Base-by-base conservation (phyloP, 2,888 invertebrate species). In the Rhabditoides inermis region DNA sequence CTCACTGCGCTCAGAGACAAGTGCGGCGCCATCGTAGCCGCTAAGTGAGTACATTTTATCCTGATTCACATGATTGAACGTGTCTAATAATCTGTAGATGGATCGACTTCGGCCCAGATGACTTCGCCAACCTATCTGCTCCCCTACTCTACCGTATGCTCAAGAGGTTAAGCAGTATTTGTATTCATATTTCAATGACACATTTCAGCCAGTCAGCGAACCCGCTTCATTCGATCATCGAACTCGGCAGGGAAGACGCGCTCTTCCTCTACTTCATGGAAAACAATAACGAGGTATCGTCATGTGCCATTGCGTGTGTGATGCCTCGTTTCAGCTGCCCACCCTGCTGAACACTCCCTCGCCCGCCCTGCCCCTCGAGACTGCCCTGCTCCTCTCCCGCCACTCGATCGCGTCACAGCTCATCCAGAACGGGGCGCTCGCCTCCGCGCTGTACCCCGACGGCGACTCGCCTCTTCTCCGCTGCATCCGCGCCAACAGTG, bases 241-340 rank as follows among this genome's bases (percentile, higher is more conserved):
- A 88, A 32, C 82, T 91, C 25, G 81, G 86, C 72, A 81, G 94
- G 27, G 92, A 94, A 75, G 94, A 94, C 78, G 92, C 92, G 3
- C 89, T 94, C 3, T 90, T 91, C 78, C 82, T 94, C 49, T 92
- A 88, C 77, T 83, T 94, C 49, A 87, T 91, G 44, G 91, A 94
- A 78, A 87, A 88, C 79, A 85, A 88, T 74, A 83, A 86, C 26
- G 85, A 86, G 83, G 90, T 92, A 3, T 49, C 37, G 18, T 27
- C 12, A 12, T n/a, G 22, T 18, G 3, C 25, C 27, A n/a, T 27
- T 18, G 10, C n/a, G n/a, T 27, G n/a, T 18, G n/a, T 28, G 25
- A 20, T 39, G 1, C 30, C 26, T 28, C 26, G 35, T 35, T 41
- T 10, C 39, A 49, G 41, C 18, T 55, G 10, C n/a, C 36, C 18